Conservation (phyloP, 2,797 vertebrate genomes). For the Loris lydekkerianus region DNA sequence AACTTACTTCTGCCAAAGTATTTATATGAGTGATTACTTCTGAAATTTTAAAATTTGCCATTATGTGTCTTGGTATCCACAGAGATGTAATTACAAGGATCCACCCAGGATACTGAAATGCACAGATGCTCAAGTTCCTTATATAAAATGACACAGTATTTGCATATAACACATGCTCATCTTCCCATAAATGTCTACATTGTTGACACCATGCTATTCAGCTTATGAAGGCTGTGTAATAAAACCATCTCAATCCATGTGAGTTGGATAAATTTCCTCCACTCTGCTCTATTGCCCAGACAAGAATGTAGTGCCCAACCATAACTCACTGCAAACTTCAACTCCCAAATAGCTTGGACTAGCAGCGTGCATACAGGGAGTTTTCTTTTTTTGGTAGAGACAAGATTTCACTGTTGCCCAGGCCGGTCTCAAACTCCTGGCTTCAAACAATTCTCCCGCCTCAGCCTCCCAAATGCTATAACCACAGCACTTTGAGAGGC, state of each 20-base stretch:
- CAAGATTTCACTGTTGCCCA: background rate
- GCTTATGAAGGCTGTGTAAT: background rate
- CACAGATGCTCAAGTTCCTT: background rate
- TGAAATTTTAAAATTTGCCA: constrained; percentile 56
- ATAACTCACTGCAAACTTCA: background rate
- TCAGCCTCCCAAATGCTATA: background rate
- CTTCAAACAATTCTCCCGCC: background rate
- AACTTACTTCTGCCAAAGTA: constrained; percentile 19
- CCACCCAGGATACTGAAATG: background rate
- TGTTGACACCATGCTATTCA: background rate
- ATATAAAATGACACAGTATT: background rate
- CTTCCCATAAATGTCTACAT: background rate
- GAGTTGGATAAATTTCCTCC: background rate
- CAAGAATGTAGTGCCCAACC: background rate
- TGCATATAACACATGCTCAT: background rate
- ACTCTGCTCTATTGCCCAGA: background rate
- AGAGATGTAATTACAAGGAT: background rate
- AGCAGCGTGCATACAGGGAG: background rate
- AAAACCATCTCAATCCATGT: background rate
- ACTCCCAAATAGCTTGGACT: background rate
- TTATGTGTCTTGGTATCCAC: background rate
- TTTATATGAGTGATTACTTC: constrained; percentile 9
- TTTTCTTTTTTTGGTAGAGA: background rate
- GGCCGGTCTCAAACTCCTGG: background rate
- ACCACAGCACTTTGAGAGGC: background rate